Percentiles rank a stretch among this genome's conserved stretches.
phyloP scores from a whole-genome alignment of 2,113 vertebrate species.

The Leucopsar rothschildi region DNA sequence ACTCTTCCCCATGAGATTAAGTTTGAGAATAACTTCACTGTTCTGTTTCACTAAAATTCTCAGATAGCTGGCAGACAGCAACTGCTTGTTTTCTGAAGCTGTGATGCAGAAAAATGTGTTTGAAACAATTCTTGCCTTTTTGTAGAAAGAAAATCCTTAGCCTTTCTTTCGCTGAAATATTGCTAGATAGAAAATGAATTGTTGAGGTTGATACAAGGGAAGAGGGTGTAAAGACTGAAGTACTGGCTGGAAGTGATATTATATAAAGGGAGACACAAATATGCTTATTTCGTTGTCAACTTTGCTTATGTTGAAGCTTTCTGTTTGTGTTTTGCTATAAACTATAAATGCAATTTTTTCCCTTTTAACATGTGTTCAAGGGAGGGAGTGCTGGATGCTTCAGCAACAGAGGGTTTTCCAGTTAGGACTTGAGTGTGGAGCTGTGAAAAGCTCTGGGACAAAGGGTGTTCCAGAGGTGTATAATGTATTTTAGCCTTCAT shows the following conservation, averaged over 20 bases:
- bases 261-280: neutral
- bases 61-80: neutral
- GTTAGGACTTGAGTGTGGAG: neutral
- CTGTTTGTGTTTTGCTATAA: neutral
- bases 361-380: neutral
- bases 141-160: neutral
- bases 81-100: neutral
- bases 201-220: neutral
- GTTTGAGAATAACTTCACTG: neutral
- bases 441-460: neutral
- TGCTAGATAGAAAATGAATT: neutral
- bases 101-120: neutral
- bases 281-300: neutral
- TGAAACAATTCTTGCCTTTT: neutral
- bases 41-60: neutral
- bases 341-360: neutral
- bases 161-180: neutral
- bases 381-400: neutral
- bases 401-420: neutral
- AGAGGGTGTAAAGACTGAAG: neutral
- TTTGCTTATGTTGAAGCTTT: neutral
- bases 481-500: neutral
- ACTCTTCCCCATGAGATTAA: neutral
- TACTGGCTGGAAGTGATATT: neutral
- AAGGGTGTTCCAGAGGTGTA: neutral